A percentile compares a stretch with the other conserved stretches of the same genome.
Conservation (phyloP, 1,140 invertebrate genomes). For the Ostrea denselamellosa region DNA sequence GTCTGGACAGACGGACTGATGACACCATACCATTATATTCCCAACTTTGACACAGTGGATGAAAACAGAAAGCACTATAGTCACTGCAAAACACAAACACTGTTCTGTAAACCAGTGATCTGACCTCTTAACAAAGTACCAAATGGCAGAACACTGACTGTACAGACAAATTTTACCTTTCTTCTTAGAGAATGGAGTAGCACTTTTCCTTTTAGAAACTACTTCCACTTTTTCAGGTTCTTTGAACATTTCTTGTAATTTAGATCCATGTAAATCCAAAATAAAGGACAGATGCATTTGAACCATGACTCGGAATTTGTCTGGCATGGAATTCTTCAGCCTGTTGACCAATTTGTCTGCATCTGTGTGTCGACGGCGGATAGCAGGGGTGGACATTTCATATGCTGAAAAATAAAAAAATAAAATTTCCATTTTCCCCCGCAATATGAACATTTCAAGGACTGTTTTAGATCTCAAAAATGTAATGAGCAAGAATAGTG, state of each 20-base stretch:
- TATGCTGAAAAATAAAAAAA: conserved; percentile 56
- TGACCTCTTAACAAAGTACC: no score
- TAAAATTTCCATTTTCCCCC: no score
- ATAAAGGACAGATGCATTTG: conserved; percentile 95
- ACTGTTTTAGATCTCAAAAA: no score
- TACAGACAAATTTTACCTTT: conserved; percentile 57
- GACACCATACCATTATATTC: no score
- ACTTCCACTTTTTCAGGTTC: conserved; percentile 41
- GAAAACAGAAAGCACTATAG: no score
- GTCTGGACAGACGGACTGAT: no score
- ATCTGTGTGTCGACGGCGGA: conserved; percentile 65
- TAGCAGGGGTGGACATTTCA: conserved; percentile 64
- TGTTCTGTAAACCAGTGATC: no score
- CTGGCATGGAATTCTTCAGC: conserved; percentile 81
- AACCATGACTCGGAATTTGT: conserved; percentile 91
- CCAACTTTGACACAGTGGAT: no score
- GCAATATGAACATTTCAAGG: no score
- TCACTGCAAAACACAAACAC: no score
- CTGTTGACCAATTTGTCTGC: conserved; percentile 68
- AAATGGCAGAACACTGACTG: no score
- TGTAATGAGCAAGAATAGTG: no score
- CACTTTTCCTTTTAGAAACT: conserved; percentile 51
- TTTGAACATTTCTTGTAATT: conserved; percentile 67
- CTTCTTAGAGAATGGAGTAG: conserved; percentile 70
- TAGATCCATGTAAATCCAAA: conserved; percentile 83